phyloP scores from a whole-genome alignment of 2,113 vertebrate genomes.

The Hydropotes inermis region DNA sequence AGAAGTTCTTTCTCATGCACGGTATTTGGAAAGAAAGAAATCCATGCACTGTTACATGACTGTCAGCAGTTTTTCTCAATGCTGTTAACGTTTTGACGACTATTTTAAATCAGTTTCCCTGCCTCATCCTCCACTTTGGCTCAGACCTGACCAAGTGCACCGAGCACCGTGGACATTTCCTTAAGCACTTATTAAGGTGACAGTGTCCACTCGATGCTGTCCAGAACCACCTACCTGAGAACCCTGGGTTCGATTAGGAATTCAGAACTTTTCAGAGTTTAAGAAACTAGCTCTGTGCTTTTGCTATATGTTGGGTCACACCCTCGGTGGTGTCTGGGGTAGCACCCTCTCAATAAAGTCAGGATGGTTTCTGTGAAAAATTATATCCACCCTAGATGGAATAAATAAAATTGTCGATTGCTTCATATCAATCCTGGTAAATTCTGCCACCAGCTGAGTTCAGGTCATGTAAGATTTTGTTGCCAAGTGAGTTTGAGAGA shows the following conservation, averaged over 20 bases:
- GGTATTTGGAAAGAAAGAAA: background rate
- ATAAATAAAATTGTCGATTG: background rate
- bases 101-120: background rate
- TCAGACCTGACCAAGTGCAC: background rate
- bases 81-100: background rate
- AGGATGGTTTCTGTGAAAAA: background rate
- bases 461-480: background rate
- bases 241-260: background rate
- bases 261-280: background rate
- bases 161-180: accelerated
- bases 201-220: accelerated
- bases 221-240: background rate
- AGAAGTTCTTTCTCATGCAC: background rate
- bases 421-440: background rate
- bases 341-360: background rate
- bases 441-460: background rate
- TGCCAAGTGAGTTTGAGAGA: background rate
- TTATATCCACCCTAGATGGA: background rate
- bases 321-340: background rate
- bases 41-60: accelerated
- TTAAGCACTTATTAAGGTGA: background rate
- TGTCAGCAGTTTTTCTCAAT: accelerated
- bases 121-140: background rate
- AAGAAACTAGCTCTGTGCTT: background rate
- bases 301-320: background rate